Percentiles rank a stretch among this genome's conserved stretches.
Evolutionary conservation across 2,888 invertebrate species (phyloP).

Genomic region (Pardosa pseudoannulata): DNA sequence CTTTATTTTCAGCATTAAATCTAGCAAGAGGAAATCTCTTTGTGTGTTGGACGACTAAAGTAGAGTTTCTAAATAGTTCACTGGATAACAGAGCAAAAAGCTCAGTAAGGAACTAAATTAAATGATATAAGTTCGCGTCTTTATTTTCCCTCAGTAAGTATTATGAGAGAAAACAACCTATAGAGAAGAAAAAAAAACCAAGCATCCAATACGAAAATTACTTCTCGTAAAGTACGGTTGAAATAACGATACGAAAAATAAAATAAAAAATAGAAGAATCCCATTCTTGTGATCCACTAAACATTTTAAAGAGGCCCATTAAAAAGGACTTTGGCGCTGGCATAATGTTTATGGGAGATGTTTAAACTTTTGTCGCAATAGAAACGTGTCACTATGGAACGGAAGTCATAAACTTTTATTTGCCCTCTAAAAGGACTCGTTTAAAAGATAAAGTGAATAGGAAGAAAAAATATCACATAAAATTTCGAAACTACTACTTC

Average conservation of each 20-base stretch:
- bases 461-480: neutral
- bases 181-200: no score
- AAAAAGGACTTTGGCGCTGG: neutral
- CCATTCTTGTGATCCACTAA: neutral
- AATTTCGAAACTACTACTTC: neutral
- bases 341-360: neutral
- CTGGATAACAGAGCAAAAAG: no score
- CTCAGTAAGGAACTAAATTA: no score
- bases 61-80: no score
- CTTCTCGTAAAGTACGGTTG: neutral
- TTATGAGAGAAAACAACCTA: neutral
- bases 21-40: no score
- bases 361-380: neutral
- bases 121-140: neutral
- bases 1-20: no score
- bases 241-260: neutral
- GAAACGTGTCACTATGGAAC: neutral
- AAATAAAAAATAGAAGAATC: no score
- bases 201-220: neutral
- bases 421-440: neutral
- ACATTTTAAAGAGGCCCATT: neutral
- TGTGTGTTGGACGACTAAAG: no score
- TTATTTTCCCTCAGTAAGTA: neutral
- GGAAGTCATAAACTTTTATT: slow-evolving; percentile 1
- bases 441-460: neutral